Conservation (phyloP, 2,888 invertebrate species). For the Amiota mariae region DNA sequence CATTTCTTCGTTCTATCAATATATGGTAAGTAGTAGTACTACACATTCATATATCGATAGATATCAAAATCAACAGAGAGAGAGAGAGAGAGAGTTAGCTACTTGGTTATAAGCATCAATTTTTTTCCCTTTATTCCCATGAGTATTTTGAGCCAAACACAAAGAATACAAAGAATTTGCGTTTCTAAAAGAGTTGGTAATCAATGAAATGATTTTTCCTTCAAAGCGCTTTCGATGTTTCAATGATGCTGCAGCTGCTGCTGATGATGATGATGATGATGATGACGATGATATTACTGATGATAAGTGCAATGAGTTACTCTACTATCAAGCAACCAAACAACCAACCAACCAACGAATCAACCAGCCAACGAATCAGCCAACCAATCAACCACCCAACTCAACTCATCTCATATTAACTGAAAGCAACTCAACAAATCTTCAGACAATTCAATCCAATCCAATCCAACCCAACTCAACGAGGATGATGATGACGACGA, state of each 20-base stretch:
- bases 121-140: background rate
- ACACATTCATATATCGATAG: conserved; percentile 19
- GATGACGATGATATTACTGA: background rate
- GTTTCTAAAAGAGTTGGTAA: conserved; percentile 44
- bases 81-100: background rate
- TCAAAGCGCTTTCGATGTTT: conserved; percentile 38
- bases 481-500: background rate
- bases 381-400: no score
- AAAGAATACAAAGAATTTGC: conserved; percentile 7
- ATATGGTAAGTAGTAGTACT: conserved; percentile 8
- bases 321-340: no score
- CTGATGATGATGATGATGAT: background rate
- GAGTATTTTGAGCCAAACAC: conserved; percentile 2
- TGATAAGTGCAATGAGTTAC: background rate
- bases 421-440: no score
- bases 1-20: background rate
- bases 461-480: no score
- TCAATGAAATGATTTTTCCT: conserved; percentile 65
- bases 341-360: no score
- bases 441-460: no score
- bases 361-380: no score
- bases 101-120: background rate
- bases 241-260: no score
- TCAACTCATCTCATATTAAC: no score
- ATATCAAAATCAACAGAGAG: background rate